These are phyloP conservation scores for Drosophila nasuta DNA, from an alignment of 1,140 invertebrate genomes.

Conservation along the genomic window DNA sequence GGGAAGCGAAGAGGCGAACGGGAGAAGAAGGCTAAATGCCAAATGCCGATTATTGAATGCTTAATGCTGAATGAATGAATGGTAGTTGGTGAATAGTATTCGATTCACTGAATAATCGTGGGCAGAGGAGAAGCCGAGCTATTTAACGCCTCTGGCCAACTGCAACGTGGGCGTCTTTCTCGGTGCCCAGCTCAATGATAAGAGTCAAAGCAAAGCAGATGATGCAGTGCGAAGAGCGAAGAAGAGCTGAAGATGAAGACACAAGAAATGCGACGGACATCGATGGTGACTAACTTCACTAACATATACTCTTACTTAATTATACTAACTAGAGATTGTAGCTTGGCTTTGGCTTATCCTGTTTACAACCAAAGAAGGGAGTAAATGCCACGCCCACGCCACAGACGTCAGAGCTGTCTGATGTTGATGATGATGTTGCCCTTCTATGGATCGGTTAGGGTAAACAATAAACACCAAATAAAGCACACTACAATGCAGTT, in stretches of 20 bases:
- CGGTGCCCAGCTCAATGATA: slow-evolving; percentile 8
- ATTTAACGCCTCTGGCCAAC: slow-evolving; percentile 41
- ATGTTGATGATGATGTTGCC: slow-evolving; percentile 32
- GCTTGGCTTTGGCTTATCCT: neutral
- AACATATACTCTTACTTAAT: slow-evolving; percentile 8
- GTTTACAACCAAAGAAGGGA: slow-evolving; percentile 17
- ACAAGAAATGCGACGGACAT: too few species aligned
- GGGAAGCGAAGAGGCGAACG: neutral
- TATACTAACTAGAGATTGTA: too few species aligned
- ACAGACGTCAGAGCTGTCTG: slow-evolving; percentile 28
- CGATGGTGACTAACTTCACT: slow-evolving; percentile 2
- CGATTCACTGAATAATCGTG: slow-evolving; percentile 2
- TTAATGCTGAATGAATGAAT: neutral
- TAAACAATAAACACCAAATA: slow-evolving; percentile 82
- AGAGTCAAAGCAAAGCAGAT: neutral
- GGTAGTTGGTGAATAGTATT: neutral
- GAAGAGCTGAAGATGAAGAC: neutral
- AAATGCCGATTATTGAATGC: neutral
- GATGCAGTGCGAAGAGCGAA: neutral
- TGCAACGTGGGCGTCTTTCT: slow-evolving; percentile 38
- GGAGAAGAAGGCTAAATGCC: neutral
- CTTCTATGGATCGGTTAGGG: slow-evolving; percentile 59
- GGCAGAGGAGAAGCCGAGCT: slow-evolving; percentile 18
- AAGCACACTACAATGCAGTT: slow-evolving; percentile 57
- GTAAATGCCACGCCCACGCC: slow-evolving; percentile 29